Conservation (phyloP, 1,140 invertebrate genomes). For the Drosophila asahinai region DNA sequence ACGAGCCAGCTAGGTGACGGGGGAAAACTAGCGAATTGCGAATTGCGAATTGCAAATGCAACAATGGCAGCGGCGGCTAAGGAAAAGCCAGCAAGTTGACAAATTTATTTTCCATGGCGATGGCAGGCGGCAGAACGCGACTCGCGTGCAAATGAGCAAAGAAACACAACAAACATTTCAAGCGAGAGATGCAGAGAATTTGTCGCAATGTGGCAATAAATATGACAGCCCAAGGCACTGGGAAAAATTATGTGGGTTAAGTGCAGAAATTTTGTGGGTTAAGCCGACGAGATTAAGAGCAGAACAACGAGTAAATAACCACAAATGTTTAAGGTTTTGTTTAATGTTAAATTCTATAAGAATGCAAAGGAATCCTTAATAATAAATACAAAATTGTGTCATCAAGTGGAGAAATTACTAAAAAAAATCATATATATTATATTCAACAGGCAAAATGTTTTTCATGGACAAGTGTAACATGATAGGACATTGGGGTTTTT, state of each 20-base stretch:
- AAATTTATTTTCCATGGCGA: conserved; percentile 73
- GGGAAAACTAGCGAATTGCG: conserved; percentile 57
- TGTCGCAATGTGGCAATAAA: conserved; percentile 49
- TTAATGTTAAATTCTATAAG: too few species aligned
- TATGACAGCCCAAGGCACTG: conserved; percentile 24
- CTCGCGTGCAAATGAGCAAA: conserved; percentile 60
- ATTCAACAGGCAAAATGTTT: too few species aligned
- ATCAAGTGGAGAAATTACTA: neutral
- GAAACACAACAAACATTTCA: conserved; percentile 45
- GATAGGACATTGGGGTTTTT: neutral
- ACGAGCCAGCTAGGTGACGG: neutral
- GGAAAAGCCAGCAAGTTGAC: conserved; percentile 57
- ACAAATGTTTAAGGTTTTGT: too few species aligned
- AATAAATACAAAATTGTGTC: conserved; percentile 1
- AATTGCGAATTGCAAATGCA: conserved; percentile 50
- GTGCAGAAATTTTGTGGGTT: too few species aligned
- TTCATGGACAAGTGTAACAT: neutral
- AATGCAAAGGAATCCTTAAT: too few species aligned
- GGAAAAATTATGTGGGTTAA: neutral
- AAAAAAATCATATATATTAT: neutral
- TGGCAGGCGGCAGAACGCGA: conserved; percentile 51
- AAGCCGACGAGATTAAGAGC: too few species aligned
- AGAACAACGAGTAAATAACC: too few species aligned
- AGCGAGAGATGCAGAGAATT: conserved; percentile 27
- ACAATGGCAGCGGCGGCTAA: conserved; percentile 36